Percentiles rank a stretch among this genome's conserved stretches.
These are phyloP conservation scores for Sparidentex hasta DNA, from an alignment of 2,797 vertebrate species.

Conservation along the genomic window DNA sequence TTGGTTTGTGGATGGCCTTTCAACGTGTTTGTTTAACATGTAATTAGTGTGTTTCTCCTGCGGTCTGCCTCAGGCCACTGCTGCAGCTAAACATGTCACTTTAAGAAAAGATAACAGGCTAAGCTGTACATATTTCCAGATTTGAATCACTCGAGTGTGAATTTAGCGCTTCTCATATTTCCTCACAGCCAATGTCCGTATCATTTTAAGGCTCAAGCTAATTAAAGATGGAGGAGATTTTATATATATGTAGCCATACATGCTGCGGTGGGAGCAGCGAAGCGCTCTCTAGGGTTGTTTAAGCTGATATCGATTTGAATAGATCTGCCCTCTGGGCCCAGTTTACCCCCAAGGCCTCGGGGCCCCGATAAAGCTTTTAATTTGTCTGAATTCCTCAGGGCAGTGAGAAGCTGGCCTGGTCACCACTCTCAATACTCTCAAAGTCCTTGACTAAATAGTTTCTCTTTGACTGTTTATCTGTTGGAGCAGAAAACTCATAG, in stretches of 20 bases:
- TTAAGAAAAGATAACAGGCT: slow-evolving; percentile 29
- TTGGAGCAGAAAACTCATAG: neutral
- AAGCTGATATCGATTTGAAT: slow-evolving; percentile 56
- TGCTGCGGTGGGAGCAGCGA: slow-evolving; percentile 47
- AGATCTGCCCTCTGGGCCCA: slow-evolving; percentile 63
- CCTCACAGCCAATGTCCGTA: slow-evolving; percentile 37
- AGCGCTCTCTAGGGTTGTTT: slow-evolving; percentile 34
- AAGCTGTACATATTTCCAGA: slow-evolving; percentile 32
- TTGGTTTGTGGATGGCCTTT: slow-evolving; percentile 15
- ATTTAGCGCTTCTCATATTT: slow-evolving; percentile 48
- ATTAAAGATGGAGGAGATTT: slow-evolving; percentile 69
- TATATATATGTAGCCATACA: slow-evolving; percentile 17
- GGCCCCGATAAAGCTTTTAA: slow-evolving; percentile 55
- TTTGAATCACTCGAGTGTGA: slow-evolving; percentile 28
- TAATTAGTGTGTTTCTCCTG: slow-evolving; percentile 23
- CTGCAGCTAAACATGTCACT: slow-evolving; percentile 12
- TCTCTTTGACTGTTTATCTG: slow-evolving; percentile 1
- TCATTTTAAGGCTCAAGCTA: slow-evolving; percentile 48
- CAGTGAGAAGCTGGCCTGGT: slow-evolving; percentile 21
- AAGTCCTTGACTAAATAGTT: slow-evolving; percentile 21
- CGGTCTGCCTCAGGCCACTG: slow-evolving; percentile 20
- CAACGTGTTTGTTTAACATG: slow-evolving; percentile 29
- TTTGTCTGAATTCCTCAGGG: slow-evolving; percentile 59
- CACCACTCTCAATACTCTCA: slow-evolving; percentile 1
- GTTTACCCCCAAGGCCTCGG: slow-evolving; percentile 47